phyloP scores from a whole-genome alignment of 2,797 vertebrate genomes.

The Leuciscus waleckii region DNA sequence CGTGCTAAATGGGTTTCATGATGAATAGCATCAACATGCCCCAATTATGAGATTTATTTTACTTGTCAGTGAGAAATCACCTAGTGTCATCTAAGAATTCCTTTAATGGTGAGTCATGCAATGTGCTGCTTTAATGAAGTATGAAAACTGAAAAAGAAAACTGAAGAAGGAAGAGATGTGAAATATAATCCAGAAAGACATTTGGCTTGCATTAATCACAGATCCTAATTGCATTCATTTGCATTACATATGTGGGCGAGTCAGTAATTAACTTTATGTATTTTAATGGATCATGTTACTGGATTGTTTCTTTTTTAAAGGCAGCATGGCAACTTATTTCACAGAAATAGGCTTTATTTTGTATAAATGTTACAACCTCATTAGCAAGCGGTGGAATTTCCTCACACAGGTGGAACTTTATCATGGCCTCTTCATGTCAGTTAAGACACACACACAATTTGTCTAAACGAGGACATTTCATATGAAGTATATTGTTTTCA shows the following conservation, averaged over 20 bases:
- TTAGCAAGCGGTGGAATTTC: constrained; percentile 33
- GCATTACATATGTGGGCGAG: not conserved
- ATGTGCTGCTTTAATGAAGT: constrained; percentile 34
- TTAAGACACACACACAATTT: not conserved
- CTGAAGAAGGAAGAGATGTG: constrained; percentile 20
- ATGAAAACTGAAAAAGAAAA: not conserved
- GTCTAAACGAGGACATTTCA: not conserved
- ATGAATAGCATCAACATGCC: constrained; percentile 36
- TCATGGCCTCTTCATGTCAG: constrained; percentile 17
- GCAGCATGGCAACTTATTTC: not conserved
- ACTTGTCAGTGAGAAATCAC: constrained; percentile 40
- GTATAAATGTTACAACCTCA: not conserved
- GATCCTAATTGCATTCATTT: constrained; percentile 30
- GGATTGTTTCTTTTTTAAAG: not conserved
- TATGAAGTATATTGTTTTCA: not conserved
- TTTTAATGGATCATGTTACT: not conserved
- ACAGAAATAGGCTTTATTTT: not conserved
- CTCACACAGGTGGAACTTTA: constrained; percentile 44
- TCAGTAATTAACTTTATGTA: constrained; percentile 11
- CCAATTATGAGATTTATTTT: constrained; percentile 55
- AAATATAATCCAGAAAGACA: constrained; percentile 16
- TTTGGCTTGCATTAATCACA: constrained; percentile 29
- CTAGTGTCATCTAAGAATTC: constrained; percentile 29
- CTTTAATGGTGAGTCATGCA: constrained; percentile 35
- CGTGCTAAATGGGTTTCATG: constrained; percentile 35